Evolutionary conservation across 2,113 vertebrate genomes (phyloP), one percentile per base, ranked within the genome.

Genomic region (Phylloscopus trochilus): DNA sequence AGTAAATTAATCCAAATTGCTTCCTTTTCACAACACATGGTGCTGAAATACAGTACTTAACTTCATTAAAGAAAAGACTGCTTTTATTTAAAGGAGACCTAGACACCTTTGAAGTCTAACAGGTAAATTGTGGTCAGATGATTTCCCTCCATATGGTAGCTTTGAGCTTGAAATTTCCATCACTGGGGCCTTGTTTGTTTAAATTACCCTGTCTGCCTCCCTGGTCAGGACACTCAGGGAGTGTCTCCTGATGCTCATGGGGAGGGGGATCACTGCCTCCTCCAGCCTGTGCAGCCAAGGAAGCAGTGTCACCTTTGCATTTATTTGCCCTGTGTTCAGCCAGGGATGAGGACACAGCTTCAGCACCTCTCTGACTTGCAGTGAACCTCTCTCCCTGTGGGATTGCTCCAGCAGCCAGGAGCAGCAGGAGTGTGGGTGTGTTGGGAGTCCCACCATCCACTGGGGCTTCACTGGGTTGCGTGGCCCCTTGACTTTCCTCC

Each of bases 41-140:
- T 92, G 94, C 92, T 94, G 96, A 96, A 97, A 97, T 89, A 96
- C 94, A 97, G 96, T 97, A 94, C 93, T 97, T 95, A 95, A 92
- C 95, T 97, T 98, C 94, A 97, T 95, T 92, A 95, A 92, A 95
- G 94, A 75, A 96, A 97, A 97, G 92, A 90, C 87, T 93, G 97
- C 86, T 97, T 97, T 97, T 97, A 96, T 97, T 97, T 97, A 96
- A 93, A 95, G 91, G 95, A 94, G 89, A 92, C 68, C 77, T 81
- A 96, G 92, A 87, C 86, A 89, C 93, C 93, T 96, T 96, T 95
- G 83, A 89, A 92, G 81, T 96, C 93, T 95, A 97, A 75, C 92
- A 96, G 95, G 96, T 97, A 97, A 96, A 96, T 92, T 93, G 89
- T 82, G 93, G 91, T 96, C 87, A 93, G 93, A 92, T 74, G 46